These are phyloP conservation scores for Corythaeola cristata DNA, from an alignment of 2,113 vertebrate genomes.

Conservation along the genomic window DNA sequence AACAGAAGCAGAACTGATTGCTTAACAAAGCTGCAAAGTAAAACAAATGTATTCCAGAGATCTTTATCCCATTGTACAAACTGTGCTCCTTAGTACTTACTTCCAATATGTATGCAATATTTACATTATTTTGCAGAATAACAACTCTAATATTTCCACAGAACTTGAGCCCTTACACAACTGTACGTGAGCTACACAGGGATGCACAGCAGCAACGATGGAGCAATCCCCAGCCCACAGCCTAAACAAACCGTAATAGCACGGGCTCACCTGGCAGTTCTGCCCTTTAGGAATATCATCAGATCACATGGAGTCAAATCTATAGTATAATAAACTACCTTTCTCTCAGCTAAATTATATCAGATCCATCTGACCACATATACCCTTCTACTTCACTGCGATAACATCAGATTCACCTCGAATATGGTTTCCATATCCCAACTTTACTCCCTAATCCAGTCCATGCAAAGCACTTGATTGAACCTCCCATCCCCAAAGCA, in stretches of 20 bases:
- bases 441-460: background rate
- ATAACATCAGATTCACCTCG: background rate
- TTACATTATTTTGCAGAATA: background rate
- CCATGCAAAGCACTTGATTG: background rate
- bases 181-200: rapidly evolving
- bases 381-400: background rate
- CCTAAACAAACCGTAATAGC: background rate
- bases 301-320: rapidly evolving
- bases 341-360: background rate
- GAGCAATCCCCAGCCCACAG: background rate
- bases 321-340: background rate
- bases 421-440: background rate
- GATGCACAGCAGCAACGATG: background rate
- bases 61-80: background rate
- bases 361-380: background rate
- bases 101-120: background rate
- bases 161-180: background rate
- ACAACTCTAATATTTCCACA: background rate
- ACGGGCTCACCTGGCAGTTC: background rate
- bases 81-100: background rate
- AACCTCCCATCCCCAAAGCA: background rate
- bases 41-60: background rate
- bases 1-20: background rate
- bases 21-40: background rate
- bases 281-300: background rate